phyloP scores from a whole-genome alignment of 2,797 vertebrate species.

The Propithecus perrieri region DNA sequence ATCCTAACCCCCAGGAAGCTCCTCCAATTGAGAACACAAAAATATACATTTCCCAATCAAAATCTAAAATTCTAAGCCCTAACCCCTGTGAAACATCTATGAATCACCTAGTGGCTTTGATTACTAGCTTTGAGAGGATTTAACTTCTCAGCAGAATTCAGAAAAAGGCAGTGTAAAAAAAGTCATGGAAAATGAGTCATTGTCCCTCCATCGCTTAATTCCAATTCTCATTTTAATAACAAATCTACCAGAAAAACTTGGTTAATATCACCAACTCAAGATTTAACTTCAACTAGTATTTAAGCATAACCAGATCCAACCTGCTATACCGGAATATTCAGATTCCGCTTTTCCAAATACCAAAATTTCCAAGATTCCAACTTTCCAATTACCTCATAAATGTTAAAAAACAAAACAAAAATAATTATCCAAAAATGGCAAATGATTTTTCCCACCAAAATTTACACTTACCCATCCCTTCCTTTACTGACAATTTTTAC shows the following conservation, averaged over 20 bases:
- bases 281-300: constrained; percentile 30
- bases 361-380: neutral
- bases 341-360: neutral
- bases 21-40: neutral
- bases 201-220: neutral
- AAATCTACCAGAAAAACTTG: constrained; percentile 18
- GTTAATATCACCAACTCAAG: constrained; percentile 39
- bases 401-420: constrained; percentile 60
- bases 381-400: constrained; percentile 39
- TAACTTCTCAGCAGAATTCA: constrained; percentile 48
- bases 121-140: constrained; percentile 39
- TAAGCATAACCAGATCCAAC: constrained; percentile 33
- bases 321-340: constrained; percentile 7
- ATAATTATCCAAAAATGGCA: neutral
- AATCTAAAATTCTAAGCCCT: neutral
- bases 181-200: constrained; percentile 20
- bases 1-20: neutral
- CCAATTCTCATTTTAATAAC: constrained; percentile 19
- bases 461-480: constrained; percentile 94
- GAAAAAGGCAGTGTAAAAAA: constrained; percentile 25
- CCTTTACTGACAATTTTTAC: constrained; percentile 99
- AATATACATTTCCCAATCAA: neutral
- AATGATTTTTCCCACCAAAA: constrained; percentile 40
- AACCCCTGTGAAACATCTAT: neutral
- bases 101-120: neutral